Conservation (phyloP, 1,140 invertebrate genomes). For the Penaeus vannamei region DNA sequence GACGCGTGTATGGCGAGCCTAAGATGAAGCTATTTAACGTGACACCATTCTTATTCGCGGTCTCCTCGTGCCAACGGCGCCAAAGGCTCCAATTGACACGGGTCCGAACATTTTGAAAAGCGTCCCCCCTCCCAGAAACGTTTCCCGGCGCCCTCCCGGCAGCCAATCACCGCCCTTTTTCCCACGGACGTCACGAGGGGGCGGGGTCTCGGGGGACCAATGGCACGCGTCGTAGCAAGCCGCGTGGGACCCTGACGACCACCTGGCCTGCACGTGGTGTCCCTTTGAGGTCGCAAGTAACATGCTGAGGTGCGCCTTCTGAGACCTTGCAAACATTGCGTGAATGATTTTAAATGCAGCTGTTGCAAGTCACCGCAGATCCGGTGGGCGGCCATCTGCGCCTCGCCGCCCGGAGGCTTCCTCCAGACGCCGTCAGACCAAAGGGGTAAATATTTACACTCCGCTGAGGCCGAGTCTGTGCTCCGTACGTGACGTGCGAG, state of each 20-base stretch:
- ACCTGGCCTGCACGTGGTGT: slow-evolving; percentile 54
- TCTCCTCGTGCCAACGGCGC: no score
- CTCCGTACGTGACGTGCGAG: no score
- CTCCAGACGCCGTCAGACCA: no score
- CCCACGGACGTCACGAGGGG: slow-evolving; percentile 53
- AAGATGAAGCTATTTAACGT: no score
- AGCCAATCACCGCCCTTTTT: slow-evolving; percentile 40
- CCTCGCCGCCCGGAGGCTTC: no score
- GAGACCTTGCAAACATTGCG: slow-evolving; percentile 39
- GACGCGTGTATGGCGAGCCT: no score
- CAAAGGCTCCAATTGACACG: background rate
- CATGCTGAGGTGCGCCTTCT: slow-evolving; percentile 32
- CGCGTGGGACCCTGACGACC: background rate
- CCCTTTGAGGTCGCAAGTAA: slow-evolving; percentile 32
- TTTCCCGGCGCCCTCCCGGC: background rate
- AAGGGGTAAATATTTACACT: no score
- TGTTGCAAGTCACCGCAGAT: slow-evolving; percentile 47
- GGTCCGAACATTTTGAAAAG: slow-evolving; percentile 17
- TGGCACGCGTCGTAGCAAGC: slow-evolving; percentile 27
- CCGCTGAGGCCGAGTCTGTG: no score
- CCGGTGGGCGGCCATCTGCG: slow-evolving; percentile 8
- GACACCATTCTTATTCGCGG: no score
- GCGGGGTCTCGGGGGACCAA: slow-evolving; percentile 32
- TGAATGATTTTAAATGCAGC: slow-evolving; percentile 60
- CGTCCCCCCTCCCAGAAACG: slow-evolving; percentile 1